Evolutionary conservation across 2,888 invertebrate genomes (phyloP), one percentile per base, ranked within the genome.

Genomic region (Phaedon cochleariae): DNA sequence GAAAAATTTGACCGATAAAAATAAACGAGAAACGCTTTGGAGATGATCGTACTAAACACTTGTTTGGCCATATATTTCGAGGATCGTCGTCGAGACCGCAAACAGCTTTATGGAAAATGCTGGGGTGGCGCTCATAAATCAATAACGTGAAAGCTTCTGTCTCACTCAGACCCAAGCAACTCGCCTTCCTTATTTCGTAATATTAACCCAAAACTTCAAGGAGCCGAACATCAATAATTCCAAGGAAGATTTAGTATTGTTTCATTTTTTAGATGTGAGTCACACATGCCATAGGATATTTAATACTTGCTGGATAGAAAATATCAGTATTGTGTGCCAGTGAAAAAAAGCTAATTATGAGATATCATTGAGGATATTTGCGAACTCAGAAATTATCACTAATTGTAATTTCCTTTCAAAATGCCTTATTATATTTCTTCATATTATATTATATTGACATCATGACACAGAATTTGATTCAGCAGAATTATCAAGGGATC

Each of bases 101-200:
- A 83, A 83, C 83, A 83, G 84, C 84, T 84, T 84, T 84, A 83
- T 83, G 82, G 84, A 83, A 83, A 83, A 82, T 80, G 82, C 82
- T 79, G 78, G 82, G 82, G 82, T 82, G 82, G 82, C 84, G 85
- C 83, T 85, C 86, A 86, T 87, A 86, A 87, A 87, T 87, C 87
- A 87, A 87, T 87, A 86, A 86, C 84, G 83, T 77, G 76, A 78
- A 77, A 76, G 78, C 79, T 71, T 73, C 76, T 80, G 80, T 80
- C 79, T 76, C 78, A 48, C 70, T 51, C 64, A 55, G 76, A 59
- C 69, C 29, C 54, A 60, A 52, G 59, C 52, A 46, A 37, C 12
- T 37, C 37, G 22, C 57, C 17, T 73, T 80, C 73, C 78, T 77
- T 76, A 76, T 74, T 75, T 78, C 74, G 74, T 76, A 78, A 76